Evolutionary conservation across 2,113 vertebrate genomes (phyloP), one percentile per base, ranked within the genome.

Genomic region (Trematomus loennbergii): DNA sequence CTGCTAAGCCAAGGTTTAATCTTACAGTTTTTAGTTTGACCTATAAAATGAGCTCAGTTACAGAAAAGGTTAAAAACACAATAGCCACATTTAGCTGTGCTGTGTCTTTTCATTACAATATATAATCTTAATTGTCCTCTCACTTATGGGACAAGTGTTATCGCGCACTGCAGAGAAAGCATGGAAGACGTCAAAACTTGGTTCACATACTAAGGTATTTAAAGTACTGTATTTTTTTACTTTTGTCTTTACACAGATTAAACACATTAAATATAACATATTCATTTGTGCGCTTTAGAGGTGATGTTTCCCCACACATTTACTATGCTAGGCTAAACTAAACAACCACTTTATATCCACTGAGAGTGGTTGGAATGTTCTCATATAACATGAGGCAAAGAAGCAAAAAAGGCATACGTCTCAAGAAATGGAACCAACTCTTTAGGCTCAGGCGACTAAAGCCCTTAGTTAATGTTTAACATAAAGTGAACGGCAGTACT

Each of bases 11-110:
- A 50, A 10, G 71, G 78, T 80, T 85, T 72, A 86, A 83, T 81
- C 83, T 71, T 36, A 76, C 54, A 65, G 58, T 78, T 84, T 79
- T 83, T 79, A 78, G 64, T 61, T 48, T 77, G 74, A 86, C 80
- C 87, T 84, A 16, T 84, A 36, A 76, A 85, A 79, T 33, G 25
- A 55, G 12, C 36, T 65, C 43, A 54, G 17, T 84, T 40, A 84
- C 8, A 2, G 22, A 75, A 16, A 67, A 70, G 61, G 64, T 83
- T 76, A 87, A 84, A 75, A 68, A 72, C 62, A 80, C 62, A 62
- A 78, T 61, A 64, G 17, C 36, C 78, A 49, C 10, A 1, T 55
- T 40, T 40, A 55, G 53, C 50, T 46, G 50, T 36, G 40, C 52
- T 61, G 46, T 43, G 7, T 72, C 53, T 63, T 81, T 61, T 77